Evolutionary conservation across 2,113 vertebrate species (phyloP), one percentile per base, ranked within the genome.

Genomic region (Peucedramus taeniatus): DNA sequence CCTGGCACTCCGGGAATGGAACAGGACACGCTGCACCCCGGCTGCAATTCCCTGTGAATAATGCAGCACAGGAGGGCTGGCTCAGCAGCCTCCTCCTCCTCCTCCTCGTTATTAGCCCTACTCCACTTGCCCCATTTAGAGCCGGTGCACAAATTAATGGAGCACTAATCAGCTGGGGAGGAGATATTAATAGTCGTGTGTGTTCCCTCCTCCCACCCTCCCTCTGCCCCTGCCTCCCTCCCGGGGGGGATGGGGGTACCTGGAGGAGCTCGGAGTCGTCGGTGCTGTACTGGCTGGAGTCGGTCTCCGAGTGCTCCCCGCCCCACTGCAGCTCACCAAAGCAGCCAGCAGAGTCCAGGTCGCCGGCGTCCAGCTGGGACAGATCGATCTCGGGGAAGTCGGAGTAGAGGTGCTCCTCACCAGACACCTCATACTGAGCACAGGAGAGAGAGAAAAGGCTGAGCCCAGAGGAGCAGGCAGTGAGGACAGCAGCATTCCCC

Each of bases 371-470:
- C 98, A 99, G 98, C 98, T 99, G 99, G 82, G 99, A 99, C 63
- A 99, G 98, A 98, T 99, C 99, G 28, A 99, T 99, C 98, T 99
- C 99, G 0, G 99, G 98, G 95, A 99, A 99, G 96, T 99, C 99
- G 0, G 99, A 98, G 76, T 99, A 99, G 96, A 99, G 98, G 39
- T 99, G 99, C 96, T 99, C 99, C 83, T 99, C 99, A 37, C 97
- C 98, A 75, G 98, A 98, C 93, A 97, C 99, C 93, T 98, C 99
- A 3, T 98, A 98, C 99, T 99, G 98, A 1, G 5, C 63, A 49
- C 21, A 11, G 91, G 90, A 53, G 23, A 95, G 95, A 94, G 59
- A 92, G 63, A 85, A 61, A 83, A 9, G 40, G 66, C 64, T 98
- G 94, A 97, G 86, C 39, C 5, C 40, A 0, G 15, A 3, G 39